Base-by-base conservation (phyloP, 2,888 invertebrate genomes). In the Melipona bicolor region DNA sequence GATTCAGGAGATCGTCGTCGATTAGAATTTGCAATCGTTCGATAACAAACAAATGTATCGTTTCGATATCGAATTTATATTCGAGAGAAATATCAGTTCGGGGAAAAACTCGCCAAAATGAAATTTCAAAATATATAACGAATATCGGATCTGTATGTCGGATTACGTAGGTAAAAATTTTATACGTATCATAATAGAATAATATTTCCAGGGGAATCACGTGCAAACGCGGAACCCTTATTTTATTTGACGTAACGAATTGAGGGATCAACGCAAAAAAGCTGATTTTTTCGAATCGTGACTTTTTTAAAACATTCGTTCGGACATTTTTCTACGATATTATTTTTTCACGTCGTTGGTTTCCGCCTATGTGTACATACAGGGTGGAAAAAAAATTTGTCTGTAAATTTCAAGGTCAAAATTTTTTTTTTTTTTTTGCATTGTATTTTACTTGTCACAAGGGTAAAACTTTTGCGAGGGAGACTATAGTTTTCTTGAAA, bases 311-410 rank as follows among this genome's bases (percentile, higher is more conserved):
- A 70, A n/a, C 54, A 56, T 56, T 56, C n/a, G 17, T 11, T 54
- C 32, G 15, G 17, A 36, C 15, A 36, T 54, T 54, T 56, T n/a
- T 56, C 54, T 11, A 36, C 54, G 69, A 3, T 71, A 24, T n/a
- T 49, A 61, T 62, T 71, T 71, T 49, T 73, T 59, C 27, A 52
- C n/a, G 52, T 68, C 67, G 54, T 79, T 79, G 73, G 61, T 68
- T 52, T 27, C 32, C 27, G 61, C 27, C 61, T 43, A 65, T n/a
- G 50, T 36, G 43, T 4, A 21, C 36, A 36, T 4, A 36, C 36
- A 36, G 36, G 36, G 36, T 36, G 36, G 43, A 9, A 43, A 43
- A 9, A 43, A 43, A 43, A 43, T 43, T 43, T 43, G 43, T 43
- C 43, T 9, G 0, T 43, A 0, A 43, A 43, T 43, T 9, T 43